A percentile compares a stretch with the other conserved stretches of the same genome.
phyloP scores from a whole-genome alignment of 2,797 vertebrate genomes.

The Cynodonichthys magdalenae region DNA sequence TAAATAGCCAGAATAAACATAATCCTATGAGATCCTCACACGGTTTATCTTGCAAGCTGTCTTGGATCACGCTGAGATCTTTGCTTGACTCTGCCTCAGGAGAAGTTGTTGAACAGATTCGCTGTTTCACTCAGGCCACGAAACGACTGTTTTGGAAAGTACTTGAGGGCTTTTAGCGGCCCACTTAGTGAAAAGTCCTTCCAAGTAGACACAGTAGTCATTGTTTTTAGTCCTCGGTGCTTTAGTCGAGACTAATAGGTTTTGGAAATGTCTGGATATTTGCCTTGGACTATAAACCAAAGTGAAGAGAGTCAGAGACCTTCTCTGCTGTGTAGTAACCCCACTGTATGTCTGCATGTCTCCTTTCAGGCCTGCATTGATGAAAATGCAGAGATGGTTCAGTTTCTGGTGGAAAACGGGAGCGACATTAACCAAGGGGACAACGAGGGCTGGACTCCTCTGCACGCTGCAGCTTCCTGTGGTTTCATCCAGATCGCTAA shows the following conservation, averaged over 20 bases:
- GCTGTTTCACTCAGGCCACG: slow-evolving; percentile 44
- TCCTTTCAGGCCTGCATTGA: slow-evolving; percentile 84
- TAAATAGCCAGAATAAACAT: slow-evolving; percentile 21
- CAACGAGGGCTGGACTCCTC: slow-evolving; percentile 88
- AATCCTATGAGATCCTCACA: slow-evolving; percentile 59
- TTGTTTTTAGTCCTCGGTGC: slow-evolving; percentile 45
- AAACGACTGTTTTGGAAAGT: slow-evolving; percentile 62
- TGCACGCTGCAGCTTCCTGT: slow-evolving; percentile 84
- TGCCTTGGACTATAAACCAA: slow-evolving; percentile 37
- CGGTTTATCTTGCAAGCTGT: slow-evolving; percentile 56
- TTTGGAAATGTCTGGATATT: slow-evolving; percentile 43
- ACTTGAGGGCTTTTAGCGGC: slow-evolving; percentile 60
- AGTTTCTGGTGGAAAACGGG: slow-evolving; percentile 87
- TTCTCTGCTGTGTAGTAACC: slow-evolving; percentile 1
- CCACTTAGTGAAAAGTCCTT: slow-evolving; percentile 55
- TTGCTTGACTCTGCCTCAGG: slow-evolving; percentile 44
- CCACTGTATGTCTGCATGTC: slow-evolving; percentile 38
- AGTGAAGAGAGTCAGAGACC: slow-evolving; percentile 21
- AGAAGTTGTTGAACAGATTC: slow-evolving; percentile 49
- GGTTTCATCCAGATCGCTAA: slow-evolving; percentile 84
- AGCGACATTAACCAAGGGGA: slow-evolving; percentile 84
- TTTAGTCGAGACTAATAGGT: slow-evolving; percentile 36
- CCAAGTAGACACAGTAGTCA: slow-evolving; percentile 56
- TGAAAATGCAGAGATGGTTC: slow-evolving; percentile 87
- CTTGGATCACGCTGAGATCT: slow-evolving; percentile 47